These are phyloP conservation scores for Pseudochaenichthys georgianus DNA, from an alignment of 2,797 vertebrate species.

Conservation along the genomic window DNA sequence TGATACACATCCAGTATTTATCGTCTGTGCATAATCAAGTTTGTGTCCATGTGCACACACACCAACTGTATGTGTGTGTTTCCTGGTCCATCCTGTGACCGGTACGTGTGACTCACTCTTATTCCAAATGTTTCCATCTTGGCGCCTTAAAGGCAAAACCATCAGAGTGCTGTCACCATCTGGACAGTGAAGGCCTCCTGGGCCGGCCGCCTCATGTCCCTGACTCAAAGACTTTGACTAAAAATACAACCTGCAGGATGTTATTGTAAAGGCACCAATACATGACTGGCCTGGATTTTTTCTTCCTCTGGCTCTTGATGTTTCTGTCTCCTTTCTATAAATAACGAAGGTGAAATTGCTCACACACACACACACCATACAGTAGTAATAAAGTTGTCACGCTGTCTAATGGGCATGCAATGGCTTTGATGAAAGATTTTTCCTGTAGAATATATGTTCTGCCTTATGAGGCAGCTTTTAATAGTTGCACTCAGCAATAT, in stretches of 20 bases:
- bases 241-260: constrained; percentile 81
- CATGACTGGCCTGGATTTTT: constrained; percentile 65
- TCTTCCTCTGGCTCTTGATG: constrained; percentile 58
- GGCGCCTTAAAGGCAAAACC: constrained; percentile 67
- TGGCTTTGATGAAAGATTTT: constrained; percentile 58
- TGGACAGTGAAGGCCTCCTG: constrained; percentile 58
- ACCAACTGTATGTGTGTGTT: constrained; percentile 31
- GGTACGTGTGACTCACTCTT: constrained; percentile 75
- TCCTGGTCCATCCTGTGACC: constrained; percentile 69
- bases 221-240: constrained; percentile 66
- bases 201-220: constrained; percentile 57
- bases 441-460: constrained; percentile 23
- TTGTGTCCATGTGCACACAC: not conserved
- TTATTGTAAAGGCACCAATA: constrained; percentile 75
- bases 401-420: constrained; percentile 45
- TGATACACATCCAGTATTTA: constrained; percentile 7
- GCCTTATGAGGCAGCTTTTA: constrained; percentile 11
- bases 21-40: constrained; percentile 3
- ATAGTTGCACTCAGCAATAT: constrained; percentile 9
- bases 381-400: constrained; percentile 64
- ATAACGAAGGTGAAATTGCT: constrained; percentile 70
- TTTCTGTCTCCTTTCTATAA: constrained; percentile 70
- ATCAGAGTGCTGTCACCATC: constrained; percentile 62
- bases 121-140: constrained; percentile 74
- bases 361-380: constrained; percentile 67